A percentile compares a stretch with the other conserved stretches of the same genome.
Evolutionary conservation across 2,888 invertebrate species (phyloP).

Genomic region (Druceiella hillmani): DNA sequence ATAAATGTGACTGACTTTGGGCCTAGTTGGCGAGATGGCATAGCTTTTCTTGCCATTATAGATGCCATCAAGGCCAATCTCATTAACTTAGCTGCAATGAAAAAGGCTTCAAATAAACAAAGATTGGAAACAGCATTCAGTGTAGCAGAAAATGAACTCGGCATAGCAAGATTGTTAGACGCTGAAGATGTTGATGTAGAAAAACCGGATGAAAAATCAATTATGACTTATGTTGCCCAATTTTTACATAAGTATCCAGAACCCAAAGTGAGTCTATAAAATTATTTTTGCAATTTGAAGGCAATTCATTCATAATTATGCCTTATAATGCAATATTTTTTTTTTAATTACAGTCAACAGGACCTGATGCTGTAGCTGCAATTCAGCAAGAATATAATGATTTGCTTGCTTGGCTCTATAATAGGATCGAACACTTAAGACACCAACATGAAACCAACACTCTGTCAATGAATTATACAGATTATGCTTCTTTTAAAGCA

Average conservation of each 20-base stretch:
- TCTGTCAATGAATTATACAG: conserved; percentile 73
- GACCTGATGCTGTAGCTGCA: conserved; percentile 67
- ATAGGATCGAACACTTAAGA: conserved; percentile 71
- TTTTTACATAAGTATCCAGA: conserved; percentile 94
- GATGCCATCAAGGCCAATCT: conserved; percentile 92
- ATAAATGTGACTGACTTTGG: conserved; percentile 92
- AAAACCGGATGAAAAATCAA: conserved; percentile 94
- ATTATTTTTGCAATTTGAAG: conserved; percentile 3
- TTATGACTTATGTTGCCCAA: conserved; percentile 98
- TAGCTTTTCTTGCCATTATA: conserved; percentile 92
- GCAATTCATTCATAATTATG: not conserved
- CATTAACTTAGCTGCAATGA: conserved; percentile 79
- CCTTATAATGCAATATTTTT: not conserved
- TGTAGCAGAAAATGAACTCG: conserved; percentile 85
- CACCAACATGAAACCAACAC: conserved; percentile 70
- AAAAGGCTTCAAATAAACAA: conserved; percentile 68
- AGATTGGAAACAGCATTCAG: conserved; percentile 90
- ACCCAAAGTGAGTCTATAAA: conserved; percentile 55
- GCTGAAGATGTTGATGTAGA: conserved; percentile 95
- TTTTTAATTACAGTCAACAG: conserved; percentile 49
- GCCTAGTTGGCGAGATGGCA: conserved; percentile 92
- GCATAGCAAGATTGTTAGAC: conserved; percentile 86
- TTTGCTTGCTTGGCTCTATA: conserved; percentile 75
- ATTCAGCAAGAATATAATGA: conserved; percentile 78
- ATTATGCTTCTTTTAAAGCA: conserved; percentile 70